phyloP scores from a whole-genome alignment of 2,797 vertebrate species.

The Huso huso region DNA sequence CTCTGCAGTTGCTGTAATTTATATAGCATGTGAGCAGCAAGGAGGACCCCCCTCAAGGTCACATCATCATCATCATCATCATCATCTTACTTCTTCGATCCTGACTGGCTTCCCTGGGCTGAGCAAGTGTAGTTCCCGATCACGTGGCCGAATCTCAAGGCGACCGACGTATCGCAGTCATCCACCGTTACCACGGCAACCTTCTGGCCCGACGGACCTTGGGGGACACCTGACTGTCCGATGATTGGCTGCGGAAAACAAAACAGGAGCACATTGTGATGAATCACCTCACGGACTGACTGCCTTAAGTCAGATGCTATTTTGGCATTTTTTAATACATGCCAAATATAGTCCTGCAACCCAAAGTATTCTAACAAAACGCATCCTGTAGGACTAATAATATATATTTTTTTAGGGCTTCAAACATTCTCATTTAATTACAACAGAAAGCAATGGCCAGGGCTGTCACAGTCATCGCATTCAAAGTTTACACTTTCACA shows the following conservation, averaged over 20 bases:
- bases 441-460: too few relatives aligned
- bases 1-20: too few relatives aligned
- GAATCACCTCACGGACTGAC: background rate
- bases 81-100: conserved; percentile 82
- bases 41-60: too few relatives aligned
- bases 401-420: too few relatives aligned
- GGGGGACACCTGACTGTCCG: conserved; percentile 74
- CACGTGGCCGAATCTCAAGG: conserved; percentile 71
- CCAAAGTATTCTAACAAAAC: too few relatives aligned
- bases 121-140: conserved; percentile 86
- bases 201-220: conserved; percentile 90
- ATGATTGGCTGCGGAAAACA: conserved; percentile 63
- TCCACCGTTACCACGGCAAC: conserved; percentile 83
- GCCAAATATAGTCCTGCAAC: too few relatives aligned
- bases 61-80: background rate
- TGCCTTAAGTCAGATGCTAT: too few relatives aligned
- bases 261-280: background rate
- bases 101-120: conserved; percentile 81
- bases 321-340: too few relatives aligned
- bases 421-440: too few relatives aligned
- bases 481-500: too few relatives aligned
- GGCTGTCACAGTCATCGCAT: too few relatives aligned
- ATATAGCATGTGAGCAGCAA: background rate
- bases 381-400: too few relatives aligned
- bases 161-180: conserved; percentile 77